Evolutionary conservation across 2,113 vertebrate species (phyloP), one percentile per base, ranked within the genome.

Genomic region (Zosterops lateralis): DNA sequence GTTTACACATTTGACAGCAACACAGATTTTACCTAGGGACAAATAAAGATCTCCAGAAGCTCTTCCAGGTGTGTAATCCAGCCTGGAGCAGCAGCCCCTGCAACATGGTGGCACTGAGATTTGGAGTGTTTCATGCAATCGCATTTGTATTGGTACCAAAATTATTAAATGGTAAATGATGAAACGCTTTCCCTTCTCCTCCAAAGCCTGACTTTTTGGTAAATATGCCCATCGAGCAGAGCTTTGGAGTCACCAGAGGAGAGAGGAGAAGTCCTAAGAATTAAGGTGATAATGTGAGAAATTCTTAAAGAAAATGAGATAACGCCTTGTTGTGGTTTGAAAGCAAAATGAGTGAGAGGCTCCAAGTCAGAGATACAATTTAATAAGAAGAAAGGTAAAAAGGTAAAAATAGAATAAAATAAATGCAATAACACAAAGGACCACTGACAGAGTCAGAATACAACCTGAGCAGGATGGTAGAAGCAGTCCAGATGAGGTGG

Each of bases 271-370:
- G 60, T 62, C 60, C 34, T 38, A 67, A 51, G 5, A 38, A 44
- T 29, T 0, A 2, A 67, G 24, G 25, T 62, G 38, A 66, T 11
- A 60, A 14, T 0, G 0, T n/a, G 22, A 76, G 31, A 57, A 71
- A 28, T 42, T 50, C 45, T 6, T 68, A 48, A 90, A 61, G 57
- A 64, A 64, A 88, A 28, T 31, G 54, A 45, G 4, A 16, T 54
- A 79, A 60, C 4, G 18, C 20, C 2, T 38, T 38, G 38, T 38
- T 38, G 38, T 38, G 38, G 38, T 38, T 38, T 38, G 38, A 38
- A 38, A 38, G 38, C 38, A 38, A 38, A 36, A 36, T 9, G 36
- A 36, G 36, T 36, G 36, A 36, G 36, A 36, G 34, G 34, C 34
- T 36, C 34, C 34, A 36, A 36, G 34, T 36, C 34, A 36, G 34